Base-by-base conservation (phyloP, 2,797 vertebrate species). In the Salarias fasciatus region DNA sequence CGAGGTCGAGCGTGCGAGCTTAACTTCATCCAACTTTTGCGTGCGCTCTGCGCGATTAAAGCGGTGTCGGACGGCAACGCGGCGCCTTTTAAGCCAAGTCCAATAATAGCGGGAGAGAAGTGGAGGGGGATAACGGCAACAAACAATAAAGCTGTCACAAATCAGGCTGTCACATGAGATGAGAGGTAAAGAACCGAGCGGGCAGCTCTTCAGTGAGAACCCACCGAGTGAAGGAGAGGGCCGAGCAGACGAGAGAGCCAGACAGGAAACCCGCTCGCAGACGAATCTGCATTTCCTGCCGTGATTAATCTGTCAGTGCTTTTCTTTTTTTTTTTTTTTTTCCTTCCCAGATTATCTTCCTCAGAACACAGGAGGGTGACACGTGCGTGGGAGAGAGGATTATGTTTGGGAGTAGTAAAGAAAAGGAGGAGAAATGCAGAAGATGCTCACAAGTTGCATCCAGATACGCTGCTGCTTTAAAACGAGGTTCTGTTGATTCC, bases 301-400 rank as follows among this genome's bases (percentile, higher is more conserved):
- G n/a, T 29, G 51, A 83, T 86, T 84, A 86, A 80, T 84, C 72
- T 70, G 77, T 88, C 86, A 78, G 63, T 24, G 24, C 18, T 24
- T 24, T 24, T 24, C 24, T 24, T 24, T 24, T 24, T 18, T 24
- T 24, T 18, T 24, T 24, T 18, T 24, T 24, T 18, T 24, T 24
- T 24, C 24, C 18, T 2, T 24, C 18, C 24, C 55, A 77, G 86
- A 86, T 86, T 74, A 89, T 85, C 79, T 72, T 40, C 15, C 46
- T 75, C 63, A 55, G 62, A 84, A 83, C 70, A 74, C 69, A 61
- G 55, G 55, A 74, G 58, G 49, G 65, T 68, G 76, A 67, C 79
- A 56, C 61, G 55, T 63, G 49, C 36, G 76, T 44, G 60, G 70
- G 69, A 70, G 11, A 53, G 54, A 69, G 78, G 81, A 85, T 85